Evolutionary conservation across 2,888 invertebrate species (phyloP).

Genomic region (Aplocera efformata): DNA sequence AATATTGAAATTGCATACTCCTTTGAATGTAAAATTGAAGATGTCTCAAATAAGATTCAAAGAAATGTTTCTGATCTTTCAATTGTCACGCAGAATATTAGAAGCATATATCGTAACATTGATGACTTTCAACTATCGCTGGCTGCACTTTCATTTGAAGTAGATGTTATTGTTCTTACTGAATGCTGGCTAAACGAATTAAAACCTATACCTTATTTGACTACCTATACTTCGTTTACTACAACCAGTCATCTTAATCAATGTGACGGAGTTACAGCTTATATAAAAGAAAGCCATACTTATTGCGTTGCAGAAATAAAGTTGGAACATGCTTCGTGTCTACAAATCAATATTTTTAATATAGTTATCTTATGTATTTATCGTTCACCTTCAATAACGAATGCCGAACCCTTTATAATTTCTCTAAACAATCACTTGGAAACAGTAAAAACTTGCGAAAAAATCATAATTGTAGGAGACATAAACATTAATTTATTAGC

Average conservation of each 20-base stretch:
- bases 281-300: constrained; percentile 7
- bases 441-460: constrained; percentile 10
- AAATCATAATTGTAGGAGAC: constrained; percentile 27
- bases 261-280: constrained; percentile 17
- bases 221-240: constrained; percentile 12
- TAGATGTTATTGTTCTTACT: constrained; percentile 15
- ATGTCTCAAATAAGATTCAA: not conserved
- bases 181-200: constrained; percentile 15
- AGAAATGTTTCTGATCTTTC: constrained; percentile 1
- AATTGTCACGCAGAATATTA: constrained; percentile 10
- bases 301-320: constrained; percentile 10
- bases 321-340: constrained; percentile 2
- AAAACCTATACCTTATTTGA: constrained; percentile 11
- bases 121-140: constrained; percentile 15
- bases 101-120: constrained; percentile 5
- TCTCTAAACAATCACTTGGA: constrained; percentile 20
- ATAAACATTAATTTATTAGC: constrained; percentile 29
- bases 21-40: not conserved
- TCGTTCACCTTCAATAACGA: constrained; percentile 25
- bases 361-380: constrained; percentile 23
- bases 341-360: not conserved
- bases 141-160: constrained; percentile 4
- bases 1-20: not conserved
- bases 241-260: constrained; percentile 16
- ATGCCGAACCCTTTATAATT: constrained; percentile 22